A percentile compares a stretch with the other conserved stretches of the same genome.
These are phyloP conservation scores for Holothuria scabra DNA, from an alignment of 53 echinoderm and acorn worm species.

Conservation along the genomic window DNA sequence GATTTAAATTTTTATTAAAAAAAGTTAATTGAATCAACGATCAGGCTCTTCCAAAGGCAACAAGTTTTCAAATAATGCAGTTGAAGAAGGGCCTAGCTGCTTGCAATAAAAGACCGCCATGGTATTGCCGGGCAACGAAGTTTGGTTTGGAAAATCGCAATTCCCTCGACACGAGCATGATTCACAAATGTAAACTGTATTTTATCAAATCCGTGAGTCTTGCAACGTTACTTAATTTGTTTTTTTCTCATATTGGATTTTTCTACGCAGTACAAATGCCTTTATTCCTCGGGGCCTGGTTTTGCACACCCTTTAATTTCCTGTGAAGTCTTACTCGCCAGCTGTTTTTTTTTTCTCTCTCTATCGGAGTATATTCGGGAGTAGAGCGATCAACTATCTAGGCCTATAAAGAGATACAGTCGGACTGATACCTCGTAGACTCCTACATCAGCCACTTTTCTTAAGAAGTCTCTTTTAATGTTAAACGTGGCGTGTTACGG, in stretches of 20 bases:
- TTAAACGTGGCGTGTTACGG: constrained; percentile 24
- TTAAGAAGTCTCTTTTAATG: constrained; percentile 4
- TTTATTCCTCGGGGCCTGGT: constrained; percentile 49
- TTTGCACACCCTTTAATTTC: constrained; percentile 41
- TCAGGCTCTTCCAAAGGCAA: background rate
- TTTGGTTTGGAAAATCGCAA: constrained; percentile 34
- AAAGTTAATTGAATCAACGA: constrained; percentile 43
- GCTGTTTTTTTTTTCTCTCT: constrained; percentile 12
- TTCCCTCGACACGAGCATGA: constrained; percentile 23
- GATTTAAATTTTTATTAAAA: constrained; percentile 31
- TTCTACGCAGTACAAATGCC: constrained; percentile 37
- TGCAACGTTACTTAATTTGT: constrained; percentile 45
- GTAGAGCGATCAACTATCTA: too few species aligned
- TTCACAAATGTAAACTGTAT: constrained; percentile 43
- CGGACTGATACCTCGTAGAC: too few species aligned
- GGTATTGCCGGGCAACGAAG: constrained; percentile 43
- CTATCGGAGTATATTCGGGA: background rate
- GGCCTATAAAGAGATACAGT: too few species aligned
- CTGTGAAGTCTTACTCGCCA: constrained; percentile 23
- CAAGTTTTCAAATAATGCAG: too few species aligned
- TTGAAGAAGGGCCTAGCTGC: too few species aligned
- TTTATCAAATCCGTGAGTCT: constrained; percentile 40
- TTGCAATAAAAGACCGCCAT: constrained; percentile 15
- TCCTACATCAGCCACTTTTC: too few species aligned
- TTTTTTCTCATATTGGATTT: constrained; percentile 44